phyloP scores from a whole-genome alignment of 2,797 vertebrate genomes.

The Pantherophis vulpinus region DNA sequence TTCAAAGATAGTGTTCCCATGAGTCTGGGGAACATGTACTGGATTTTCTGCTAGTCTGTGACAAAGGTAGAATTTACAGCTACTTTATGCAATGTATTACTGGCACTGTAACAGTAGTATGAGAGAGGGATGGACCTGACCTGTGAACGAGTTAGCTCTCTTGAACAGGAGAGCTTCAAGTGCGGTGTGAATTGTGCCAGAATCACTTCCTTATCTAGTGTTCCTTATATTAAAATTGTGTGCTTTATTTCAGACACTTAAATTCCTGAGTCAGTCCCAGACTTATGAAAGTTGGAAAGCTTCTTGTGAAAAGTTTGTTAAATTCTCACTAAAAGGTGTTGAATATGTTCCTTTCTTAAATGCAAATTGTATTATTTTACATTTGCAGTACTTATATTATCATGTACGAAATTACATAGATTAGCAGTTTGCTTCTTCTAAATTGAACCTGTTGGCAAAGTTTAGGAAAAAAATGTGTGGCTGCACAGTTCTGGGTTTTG shows the following conservation, averaged over 20 bases:
- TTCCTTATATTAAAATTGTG: neutral
- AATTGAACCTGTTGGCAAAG: neutral
- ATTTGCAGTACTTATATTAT: constrained; percentile 18
- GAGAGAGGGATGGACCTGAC: neutral
- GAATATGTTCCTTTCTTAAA: neutral
- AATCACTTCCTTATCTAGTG: neutral
- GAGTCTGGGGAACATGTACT: neutral
- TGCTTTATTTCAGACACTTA: neutral
- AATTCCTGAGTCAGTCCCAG: neutral
- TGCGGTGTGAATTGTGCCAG: neutral
- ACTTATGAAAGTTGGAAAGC: neutral
- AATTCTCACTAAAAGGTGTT: neutral
- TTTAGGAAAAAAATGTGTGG: neutral
- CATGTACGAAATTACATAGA: constrained; percentile 11
- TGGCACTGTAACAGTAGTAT: neutral
- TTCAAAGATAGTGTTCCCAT: neutral
- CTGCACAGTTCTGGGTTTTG: neutral
- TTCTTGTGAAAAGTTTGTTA: neutral
- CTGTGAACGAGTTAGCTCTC: neutral
- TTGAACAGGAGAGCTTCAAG: neutral
- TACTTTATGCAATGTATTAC: neutral
- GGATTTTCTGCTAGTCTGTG: neutral
- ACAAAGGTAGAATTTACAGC: neutral
- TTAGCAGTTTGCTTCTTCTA: neutral
- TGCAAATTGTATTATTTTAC: constrained; percentile 17